Evolutionary conservation across 2,888 invertebrate genomes (phyloP), one percentile per base, ranked within the genome.

Genomic region (Pediacus dermestoides): DNA sequence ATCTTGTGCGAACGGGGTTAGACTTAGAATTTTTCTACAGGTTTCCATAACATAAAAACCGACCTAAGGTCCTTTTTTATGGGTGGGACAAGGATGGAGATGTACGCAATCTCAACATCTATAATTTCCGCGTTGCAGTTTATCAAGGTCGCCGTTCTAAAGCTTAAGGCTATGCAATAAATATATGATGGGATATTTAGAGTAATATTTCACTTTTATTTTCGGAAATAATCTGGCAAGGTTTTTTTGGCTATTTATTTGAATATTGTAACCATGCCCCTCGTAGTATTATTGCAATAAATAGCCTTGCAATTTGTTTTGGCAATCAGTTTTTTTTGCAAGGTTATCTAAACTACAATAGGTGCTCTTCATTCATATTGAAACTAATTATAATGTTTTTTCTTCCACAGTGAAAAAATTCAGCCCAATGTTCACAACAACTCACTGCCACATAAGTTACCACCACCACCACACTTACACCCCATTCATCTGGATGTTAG

Each of bases 361-460:
- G n/a, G n/a, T n/a, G n/a, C n/a, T n/a, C n/a, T n/a, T n/a, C n/a
- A n/a, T n/a, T n/a, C n/a, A n/a, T n/a, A n/a, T n/a, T n/a, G n/a
- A n/a, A n/a, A n/a, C n/a, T n/a, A n/a, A n/a, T n/a, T n/a, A n/a
- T n/a, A n/a, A n/a, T n/a, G n/a, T n/a, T n/a, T n/a, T n/a, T n/a
- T n/a, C n/a, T n/a, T n/a, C n/a, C n/a, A n/a, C n/a, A n/a, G n/a
- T n/a, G n/a, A 7, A 28, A 28, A 13, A 14, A 28, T 9, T 28
- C 28, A 7, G 28, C 28, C 28, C 28, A 28, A 28, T 13, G n/a
- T n/a, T 18, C 3, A 28, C 14, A 28, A 61, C 55, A 61, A 55
- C 53, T 57, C 69, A 69, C 68, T 69, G 68, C 68, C 69, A 67
- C 68, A 60, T 55, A 55, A 68, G 69, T 69, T 69, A 69, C 69